Evolutionary conservation across 2,888 invertebrate genomes (phyloP).

Genomic region (Drosophila algonquin): DNA sequence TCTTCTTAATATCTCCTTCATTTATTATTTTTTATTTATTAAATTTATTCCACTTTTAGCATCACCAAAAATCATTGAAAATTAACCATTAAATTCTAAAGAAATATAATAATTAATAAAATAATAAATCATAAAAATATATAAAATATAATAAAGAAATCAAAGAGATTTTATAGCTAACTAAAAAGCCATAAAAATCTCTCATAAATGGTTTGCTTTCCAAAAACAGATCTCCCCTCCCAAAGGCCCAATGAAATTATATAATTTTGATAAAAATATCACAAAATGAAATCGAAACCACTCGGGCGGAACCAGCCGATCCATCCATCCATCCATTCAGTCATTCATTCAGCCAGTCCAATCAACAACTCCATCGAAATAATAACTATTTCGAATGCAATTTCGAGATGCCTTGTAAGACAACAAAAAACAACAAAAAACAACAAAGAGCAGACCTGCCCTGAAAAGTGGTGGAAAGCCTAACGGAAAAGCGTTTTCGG

Average conservation of each 20-base stretch:
- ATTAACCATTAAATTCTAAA: too few species aligned
- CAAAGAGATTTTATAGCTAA: too few species aligned
- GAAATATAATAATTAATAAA: too few species aligned
- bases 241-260: constrained; percentile 3
- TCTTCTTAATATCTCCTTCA: too few species aligned
- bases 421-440: neutral
- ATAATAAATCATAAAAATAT: too few species aligned
- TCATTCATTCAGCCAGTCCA: constrained; percentile 10
- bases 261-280: constrained; percentile 14
- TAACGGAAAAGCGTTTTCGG: constrained; percentile 30
- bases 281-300: constrained; percentile 39
- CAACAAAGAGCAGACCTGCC: constrained; percentile 32
- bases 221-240: neutral
- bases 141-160: too few species aligned
- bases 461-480: constrained; percentile 28
- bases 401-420: constrained; percentile 23
- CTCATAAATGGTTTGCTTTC: neutral
- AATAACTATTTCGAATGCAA: constrained; percentile 41
- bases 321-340: neutral
- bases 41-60: too few species aligned
- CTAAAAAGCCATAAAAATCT: neutral
- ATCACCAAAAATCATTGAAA: too few species aligned
- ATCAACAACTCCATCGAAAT: constrained; percentile 40
- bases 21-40: too few species aligned
- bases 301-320: constrained; percentile 13